Conservation (phyloP, 2,113 vertebrate genomes). For the Nesospiza acunhae region DNA sequence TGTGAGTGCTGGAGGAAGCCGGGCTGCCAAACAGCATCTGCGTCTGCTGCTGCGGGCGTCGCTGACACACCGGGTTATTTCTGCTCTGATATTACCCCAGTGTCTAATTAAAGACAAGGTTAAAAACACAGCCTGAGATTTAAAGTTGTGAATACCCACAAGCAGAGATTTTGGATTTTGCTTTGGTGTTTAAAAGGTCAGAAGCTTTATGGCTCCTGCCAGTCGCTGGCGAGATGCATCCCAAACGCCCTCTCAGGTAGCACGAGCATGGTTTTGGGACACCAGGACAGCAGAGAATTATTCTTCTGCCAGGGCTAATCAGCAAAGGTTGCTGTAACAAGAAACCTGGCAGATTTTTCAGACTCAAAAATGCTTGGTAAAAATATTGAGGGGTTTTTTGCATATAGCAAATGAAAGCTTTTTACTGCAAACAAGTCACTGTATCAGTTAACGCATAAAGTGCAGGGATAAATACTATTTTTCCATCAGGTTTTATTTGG, state of each 20-base stretch:
- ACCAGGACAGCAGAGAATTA: not conserved
- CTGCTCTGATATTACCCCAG: not conserved
- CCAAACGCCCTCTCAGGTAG: not conserved
- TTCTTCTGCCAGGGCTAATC: not conserved
- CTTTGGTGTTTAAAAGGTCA: constrained; percentile 25
- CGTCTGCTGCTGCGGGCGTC: not conserved
- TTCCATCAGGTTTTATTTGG: constrained; percentile 5
- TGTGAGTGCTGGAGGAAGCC: not conserved
- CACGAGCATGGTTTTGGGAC: not conserved
- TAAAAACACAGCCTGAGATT: constrained; percentile 5
- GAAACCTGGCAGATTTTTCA: not conserved
- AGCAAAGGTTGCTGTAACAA: not conserved
- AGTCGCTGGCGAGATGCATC: not conserved
- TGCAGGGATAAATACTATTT: not conserved
- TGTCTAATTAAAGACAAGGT: constrained; percentile 60
- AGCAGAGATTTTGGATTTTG: not conserved
- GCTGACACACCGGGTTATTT: constrained; percentile 38
- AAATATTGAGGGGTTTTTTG: not conserved
- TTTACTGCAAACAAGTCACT: not conserved
- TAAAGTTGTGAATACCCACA: not conserved
- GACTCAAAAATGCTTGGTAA: not conserved
- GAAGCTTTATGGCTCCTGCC: not conserved
- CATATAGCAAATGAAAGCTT: not conserved
- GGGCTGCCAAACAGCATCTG: not conserved
- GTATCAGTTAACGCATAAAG: not conserved